Percentiles rank a stretch among this genome's conserved stretches.
These are phyloP conservation scores for Neolamprologus devosi DNA, from an alignment of 2,113 vertebrate genomes.

Conservation along the genomic window DNA sequence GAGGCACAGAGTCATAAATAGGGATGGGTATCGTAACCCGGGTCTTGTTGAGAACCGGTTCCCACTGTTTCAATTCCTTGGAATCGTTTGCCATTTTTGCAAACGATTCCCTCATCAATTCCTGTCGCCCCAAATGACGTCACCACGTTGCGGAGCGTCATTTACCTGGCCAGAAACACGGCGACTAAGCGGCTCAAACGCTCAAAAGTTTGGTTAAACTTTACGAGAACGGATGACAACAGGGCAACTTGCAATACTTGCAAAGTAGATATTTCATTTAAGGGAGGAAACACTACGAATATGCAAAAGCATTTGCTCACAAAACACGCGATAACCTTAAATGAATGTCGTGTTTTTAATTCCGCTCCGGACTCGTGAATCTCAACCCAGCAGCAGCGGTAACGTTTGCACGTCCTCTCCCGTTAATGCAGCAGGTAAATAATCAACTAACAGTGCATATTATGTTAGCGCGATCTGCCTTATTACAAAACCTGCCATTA, in stretches of 20 bases:
- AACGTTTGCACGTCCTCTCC: not conserved
- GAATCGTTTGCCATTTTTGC: not conserved
- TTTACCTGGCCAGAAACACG: accelerated
- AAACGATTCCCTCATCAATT: not conserved
- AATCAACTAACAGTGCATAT: not conserved
- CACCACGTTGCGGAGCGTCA: accelerated
- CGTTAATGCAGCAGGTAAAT: not conserved
- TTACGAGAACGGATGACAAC: not conserved
- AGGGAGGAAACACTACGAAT: accelerated
- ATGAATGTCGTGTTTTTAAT: not conserved
- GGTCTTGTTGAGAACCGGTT: accelerated
- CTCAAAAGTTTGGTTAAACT: accelerated
- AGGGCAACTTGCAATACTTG: not conserved
- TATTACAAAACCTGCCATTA: not conserved
- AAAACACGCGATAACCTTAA: accelerated
- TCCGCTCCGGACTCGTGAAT: not conserved
- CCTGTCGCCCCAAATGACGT: not conserved
- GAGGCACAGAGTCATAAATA: not conserved
- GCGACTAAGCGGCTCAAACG: not conserved
- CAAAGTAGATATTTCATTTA: accelerated
- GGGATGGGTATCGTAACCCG: not conserved
- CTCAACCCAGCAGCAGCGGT: not conserved
- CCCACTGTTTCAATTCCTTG: not conserved
- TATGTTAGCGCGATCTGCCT: accelerated
- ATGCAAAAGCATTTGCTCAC: not conserved